These are phyloP conservation scores for Frankliniella fusca DNA, from an alignment of 2,888 invertebrate genomes.

Conservation along the genomic window DNA sequence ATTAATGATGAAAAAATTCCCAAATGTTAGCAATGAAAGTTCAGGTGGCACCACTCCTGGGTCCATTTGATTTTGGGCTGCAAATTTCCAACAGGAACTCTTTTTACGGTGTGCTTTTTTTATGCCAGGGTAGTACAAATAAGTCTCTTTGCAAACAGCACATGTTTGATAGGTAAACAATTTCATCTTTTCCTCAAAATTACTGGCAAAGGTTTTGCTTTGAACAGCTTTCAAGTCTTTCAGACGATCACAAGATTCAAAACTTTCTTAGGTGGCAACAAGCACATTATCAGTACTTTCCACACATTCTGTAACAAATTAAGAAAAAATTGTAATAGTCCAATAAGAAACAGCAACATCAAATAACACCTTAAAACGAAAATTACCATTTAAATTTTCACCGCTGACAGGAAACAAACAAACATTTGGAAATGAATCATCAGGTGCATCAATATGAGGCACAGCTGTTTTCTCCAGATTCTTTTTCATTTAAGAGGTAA, in stretches of 20 bases:
- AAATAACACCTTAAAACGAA: background rate
- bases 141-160: background rate
- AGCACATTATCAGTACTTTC: background rate
- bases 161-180: background rate
- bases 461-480: background rate
- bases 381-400: background rate
- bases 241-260: background rate
- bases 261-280: background rate
- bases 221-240: background rate
- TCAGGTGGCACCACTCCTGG: conserved; percentile 25
- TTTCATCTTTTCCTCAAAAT: background rate
- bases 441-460: background rate
- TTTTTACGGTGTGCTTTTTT: background rate
- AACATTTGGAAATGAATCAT: background rate
- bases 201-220: background rate
- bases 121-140: background rate
- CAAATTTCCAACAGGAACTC: background rate
- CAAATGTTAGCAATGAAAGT: conserved; percentile 23
- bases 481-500: background rate
- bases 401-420: too few relatives aligned
- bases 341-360: background rate
- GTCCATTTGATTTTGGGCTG: background rate
- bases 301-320: background rate
- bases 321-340: background rate
- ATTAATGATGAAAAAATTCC: too few relatives aligned